These are phyloP conservation scores for Coenonympha glycerion DNA, from an alignment of 2,888 invertebrate species.

Conservation along the genomic window DNA sequence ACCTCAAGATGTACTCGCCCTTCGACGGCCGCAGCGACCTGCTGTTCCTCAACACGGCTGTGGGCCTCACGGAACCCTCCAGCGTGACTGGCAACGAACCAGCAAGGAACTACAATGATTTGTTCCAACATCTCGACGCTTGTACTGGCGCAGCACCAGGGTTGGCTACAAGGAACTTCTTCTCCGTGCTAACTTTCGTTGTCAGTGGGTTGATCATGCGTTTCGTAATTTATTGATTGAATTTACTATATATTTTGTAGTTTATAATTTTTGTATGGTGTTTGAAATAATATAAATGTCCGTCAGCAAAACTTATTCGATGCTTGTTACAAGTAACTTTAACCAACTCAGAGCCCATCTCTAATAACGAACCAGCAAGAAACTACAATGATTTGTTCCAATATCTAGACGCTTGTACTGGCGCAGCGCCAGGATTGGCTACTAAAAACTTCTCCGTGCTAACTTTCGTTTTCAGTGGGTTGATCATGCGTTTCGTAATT, in stretches of 20 bases:
- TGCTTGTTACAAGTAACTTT: no score
- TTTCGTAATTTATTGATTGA: constrained; percentile 42
- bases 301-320: no score
- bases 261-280: neutral
- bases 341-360: no score
- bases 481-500: constrained; percentile 41
- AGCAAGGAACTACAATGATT: constrained; percentile 74
- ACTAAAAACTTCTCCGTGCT: constrained; percentile 41
- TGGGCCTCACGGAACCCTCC: constrained; percentile 68
- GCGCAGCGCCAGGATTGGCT: constrained; percentile 39
- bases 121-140: constrained; percentile 65
- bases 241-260: no score
- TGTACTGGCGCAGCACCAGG: constrained; percentile 49
- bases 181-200: constrained; percentile 44
- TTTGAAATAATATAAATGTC: neutral
- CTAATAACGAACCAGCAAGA: constrained; percentile 54
- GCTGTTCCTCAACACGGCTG: constrained; percentile 78
- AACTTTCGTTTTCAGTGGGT: constrained; percentile 40
- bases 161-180: constrained; percentile 37
- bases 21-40: constrained; percentile 73
- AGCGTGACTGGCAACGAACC: constrained; percentile 45
- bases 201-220: constrained; percentile 41
- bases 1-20: constrained; percentile 75
- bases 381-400: constrained; percentile 76
- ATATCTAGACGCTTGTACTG: constrained; percentile 57